Conservation (phyloP, 92 coral and sea anemone species). For the Paramuricea clavata region DNA sequence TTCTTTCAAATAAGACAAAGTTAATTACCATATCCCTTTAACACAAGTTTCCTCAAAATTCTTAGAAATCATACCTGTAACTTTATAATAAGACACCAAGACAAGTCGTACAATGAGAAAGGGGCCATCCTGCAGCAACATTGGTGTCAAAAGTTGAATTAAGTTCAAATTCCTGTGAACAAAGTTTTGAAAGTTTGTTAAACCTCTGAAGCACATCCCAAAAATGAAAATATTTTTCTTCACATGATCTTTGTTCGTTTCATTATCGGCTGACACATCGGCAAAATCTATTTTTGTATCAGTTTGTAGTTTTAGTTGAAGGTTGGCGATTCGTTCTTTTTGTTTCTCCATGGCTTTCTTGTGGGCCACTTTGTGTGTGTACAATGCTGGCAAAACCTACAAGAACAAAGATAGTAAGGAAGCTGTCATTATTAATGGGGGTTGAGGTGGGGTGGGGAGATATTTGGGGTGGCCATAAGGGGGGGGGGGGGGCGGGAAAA, state of each 20-base stretch:
- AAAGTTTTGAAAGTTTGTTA: conserved; percentile 33
- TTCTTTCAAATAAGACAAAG: too few species aligned
- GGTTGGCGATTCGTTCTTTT: conserved; percentile 52
- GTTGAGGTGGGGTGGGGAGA: too few species aligned
- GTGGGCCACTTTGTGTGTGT: conserved; percentile 78
- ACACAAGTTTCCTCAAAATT: too few species aligned
- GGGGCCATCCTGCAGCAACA: conserved; percentile 94
- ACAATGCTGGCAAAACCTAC: conserved; percentile 73
- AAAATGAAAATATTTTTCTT: conserved; percentile 17
- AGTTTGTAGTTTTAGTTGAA: conserved; percentile 74
- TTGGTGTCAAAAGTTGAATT: conserved; percentile 80
- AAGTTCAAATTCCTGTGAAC: conserved; percentile 80
- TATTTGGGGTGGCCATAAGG: too few species aligned
- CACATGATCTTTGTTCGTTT: background rate
- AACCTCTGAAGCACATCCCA: conserved; percentile 26
- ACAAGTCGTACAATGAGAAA: conserved; percentile 84
- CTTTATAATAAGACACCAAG: conserved; percentile 83
- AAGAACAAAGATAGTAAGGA: too few species aligned
- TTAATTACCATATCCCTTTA: too few species aligned
- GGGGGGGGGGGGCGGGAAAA: too few species aligned
- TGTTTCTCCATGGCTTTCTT: conserved; percentile 75
- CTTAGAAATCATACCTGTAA: conserved; percentile 68
- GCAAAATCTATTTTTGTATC: conserved; percentile 48
- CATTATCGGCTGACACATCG: background rate
- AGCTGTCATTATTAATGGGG: too few species aligned